Base-by-base conservation (phyloP, 2,797 vertebrate species). In the Thunnus albacares region DNA sequence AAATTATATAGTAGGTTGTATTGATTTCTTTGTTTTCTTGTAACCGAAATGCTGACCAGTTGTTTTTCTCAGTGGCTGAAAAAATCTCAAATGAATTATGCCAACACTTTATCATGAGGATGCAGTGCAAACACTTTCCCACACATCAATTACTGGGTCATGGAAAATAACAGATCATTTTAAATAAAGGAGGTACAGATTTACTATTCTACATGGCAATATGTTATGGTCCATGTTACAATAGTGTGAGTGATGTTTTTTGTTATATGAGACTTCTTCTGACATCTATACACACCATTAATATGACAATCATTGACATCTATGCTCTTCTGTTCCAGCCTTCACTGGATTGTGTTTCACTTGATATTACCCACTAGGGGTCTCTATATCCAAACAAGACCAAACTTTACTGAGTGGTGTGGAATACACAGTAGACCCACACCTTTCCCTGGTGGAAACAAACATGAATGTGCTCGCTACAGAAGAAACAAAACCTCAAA, bases 351-450 rank as follows among this genome's bases (percentile, higher is more conserved):
- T 71, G 71, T 71, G 71, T 89, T 89, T 82, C 69, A 80, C 83
- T 87, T 59, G 64, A 59, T 80, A 78, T 88, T 86, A 82, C 83
- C 95, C 95, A 96, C 94, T 94, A 96, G 96, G 95, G 95, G 96
- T 94, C 95, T 93, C 95, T 94, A 72, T 85, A 85, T 77, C 82
- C 93, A 91, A 90, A 89, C 86, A 83, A 85, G 82, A 78, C 53
- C 77, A 38, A 76, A 90, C 56, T 84, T 83, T 62, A 67, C 74
- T 66, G 82, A 71, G 78, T 57, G 79, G 30, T 30, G 80, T 47
- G 83, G 61, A 89, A 92, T 80, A 71, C 88, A 81, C 88, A 58
- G 85, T 49, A 75, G 89, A 87, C 86, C 70, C 73, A 22, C 78
- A 86, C 82, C 84, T 90, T 75, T 89, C 90, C 89, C 88, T 83